Evolutionary conservation across 2,113 vertebrate genomes (phyloP), one percentile per base, ranked within the genome.

Genomic region (Gobius niger): DNA sequence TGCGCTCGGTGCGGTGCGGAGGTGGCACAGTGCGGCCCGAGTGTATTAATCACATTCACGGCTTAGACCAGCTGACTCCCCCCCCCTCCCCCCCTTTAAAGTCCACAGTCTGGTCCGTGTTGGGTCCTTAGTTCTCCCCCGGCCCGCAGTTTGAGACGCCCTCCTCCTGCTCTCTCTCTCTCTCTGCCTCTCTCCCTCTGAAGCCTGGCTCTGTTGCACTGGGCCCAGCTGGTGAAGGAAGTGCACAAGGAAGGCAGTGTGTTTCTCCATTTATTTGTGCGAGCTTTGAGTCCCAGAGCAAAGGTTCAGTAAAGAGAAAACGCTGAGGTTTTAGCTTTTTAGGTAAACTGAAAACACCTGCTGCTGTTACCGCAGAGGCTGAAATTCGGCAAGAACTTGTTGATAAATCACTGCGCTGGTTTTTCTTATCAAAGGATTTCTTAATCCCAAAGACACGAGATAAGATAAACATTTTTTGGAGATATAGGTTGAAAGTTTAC

Each of bases 1-100:
- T 91, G 89, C 88, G 87, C 84, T 83, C 72, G 83, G 85, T 81
- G 68, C 82, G 86, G 82, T 85, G 86, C 83, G 88, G 86, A 88
- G 88, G 88, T 89, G 86, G 81, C 66, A 75, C 75, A 81, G 85
- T 82, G 84, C 76, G 72, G 85, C 80, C 70, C 82, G 56, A 71
- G 77, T 86, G 81, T 87, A 89, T 89, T 88, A 91, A 90, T 90
- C 89, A 90, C 78, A 77, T 78, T 65, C 82, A 82, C 68, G 12
- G 71, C 63, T 57, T 14, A 76, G 77, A 86, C 57, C 89, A 87
- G 85, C 83, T 90, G 87, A 88, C 78, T 86, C 73, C 74, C 81
- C 76, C 54, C 18, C 12, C 12, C 15, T 5, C 47, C 12, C 47
- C 47, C 13, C 47, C 7, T 13, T 6, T 53, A 24, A 5, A 57